Evolutionary conservation across 2,113 vertebrate species (phyloP), one percentile per base, ranked within the genome.

Genomic region (Mola mola): DNA sequence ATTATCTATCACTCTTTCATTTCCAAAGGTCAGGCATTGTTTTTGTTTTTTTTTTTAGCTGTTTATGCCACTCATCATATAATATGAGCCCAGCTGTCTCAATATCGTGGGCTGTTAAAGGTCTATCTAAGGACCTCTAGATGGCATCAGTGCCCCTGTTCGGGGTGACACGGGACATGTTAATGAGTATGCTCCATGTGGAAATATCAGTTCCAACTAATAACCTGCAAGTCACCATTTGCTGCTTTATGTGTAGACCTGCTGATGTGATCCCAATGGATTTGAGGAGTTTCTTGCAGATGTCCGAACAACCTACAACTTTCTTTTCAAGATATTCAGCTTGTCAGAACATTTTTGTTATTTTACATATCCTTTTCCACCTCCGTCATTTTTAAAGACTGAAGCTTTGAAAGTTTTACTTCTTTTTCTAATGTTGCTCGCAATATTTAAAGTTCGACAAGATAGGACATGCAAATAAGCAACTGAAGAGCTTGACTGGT

Each of bases 391-490:
- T n/a, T n/a, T n/a, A n/a, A n/a, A 68, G 25, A 28, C 24, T 13
- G 8, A 37, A n/a, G 16, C 25, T 51, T 49, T 55, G 51, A 13
- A 36, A 36, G 26, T 21, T 42, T 8, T 62, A 29, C 28, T 9
- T 78, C 41, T 36, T 67, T 34, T 67, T 76, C 41, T 9, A 38
- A 57, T 33, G 22, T 65, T 19, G 41, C 31, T 42, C 51, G 60
- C 79, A 26, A 66, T 53, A 56, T 69, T 77, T 28, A 53, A 72
- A 72, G 75, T 75, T 67, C 36, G 75, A 84, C 90, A 89, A 86
- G 89, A 89, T 49, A 65, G 74, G 51, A 57, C 87, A 83, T 90
- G 90, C 80, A 89, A 89, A 91, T 87, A 79, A 87, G 83, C 66
- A 90, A 82, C 78, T 50, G 78, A 90, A 85, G 82, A 73, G 69